These are phyloP conservation scores for Monomorium pharaonis DNA, from an alignment of 1,140 invertebrate genomes.

Conservation along the genomic window DNA sequence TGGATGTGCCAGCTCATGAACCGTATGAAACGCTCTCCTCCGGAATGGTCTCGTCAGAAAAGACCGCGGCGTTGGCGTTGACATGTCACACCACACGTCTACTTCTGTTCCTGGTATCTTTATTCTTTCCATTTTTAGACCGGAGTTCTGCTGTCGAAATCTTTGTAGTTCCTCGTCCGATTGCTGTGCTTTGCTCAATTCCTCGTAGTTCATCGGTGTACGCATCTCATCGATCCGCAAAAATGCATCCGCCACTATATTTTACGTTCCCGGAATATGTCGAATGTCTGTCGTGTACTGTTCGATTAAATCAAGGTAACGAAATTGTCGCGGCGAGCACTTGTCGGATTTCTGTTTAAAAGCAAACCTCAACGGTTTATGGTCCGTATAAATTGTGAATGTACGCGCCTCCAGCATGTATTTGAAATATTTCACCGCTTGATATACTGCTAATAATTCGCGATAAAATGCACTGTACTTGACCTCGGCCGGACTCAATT, in stretches of 20 bases:
- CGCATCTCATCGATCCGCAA: neutral
- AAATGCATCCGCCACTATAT: neutral
- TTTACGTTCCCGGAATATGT: neutral
- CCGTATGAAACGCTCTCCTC: too few species aligned
- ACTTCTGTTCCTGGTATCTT: too few species aligned
- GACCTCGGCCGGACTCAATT: neutral
- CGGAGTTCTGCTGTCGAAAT: too few species aligned
- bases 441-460: neutral
- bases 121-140: too few species aligned
- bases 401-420: neutral
- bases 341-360: neutral
- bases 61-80: too few species aligned
- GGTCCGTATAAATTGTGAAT: neutral
- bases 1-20: too few species aligned
- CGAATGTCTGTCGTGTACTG: neutral
- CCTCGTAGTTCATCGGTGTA: neutral
- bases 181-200: too few species aligned
- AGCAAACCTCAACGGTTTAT: neutral
- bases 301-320: neutral
- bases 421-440: neutral
- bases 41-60: too few species aligned
- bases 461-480: neutral
- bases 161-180: too few species aligned
- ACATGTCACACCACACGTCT: too few species aligned
- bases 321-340: neutral